Evolutionary conservation across 2,888 invertebrate species (phyloP), one percentile per base, ranked within the genome.

Genomic region (Cheilosia impressa): DNA sequence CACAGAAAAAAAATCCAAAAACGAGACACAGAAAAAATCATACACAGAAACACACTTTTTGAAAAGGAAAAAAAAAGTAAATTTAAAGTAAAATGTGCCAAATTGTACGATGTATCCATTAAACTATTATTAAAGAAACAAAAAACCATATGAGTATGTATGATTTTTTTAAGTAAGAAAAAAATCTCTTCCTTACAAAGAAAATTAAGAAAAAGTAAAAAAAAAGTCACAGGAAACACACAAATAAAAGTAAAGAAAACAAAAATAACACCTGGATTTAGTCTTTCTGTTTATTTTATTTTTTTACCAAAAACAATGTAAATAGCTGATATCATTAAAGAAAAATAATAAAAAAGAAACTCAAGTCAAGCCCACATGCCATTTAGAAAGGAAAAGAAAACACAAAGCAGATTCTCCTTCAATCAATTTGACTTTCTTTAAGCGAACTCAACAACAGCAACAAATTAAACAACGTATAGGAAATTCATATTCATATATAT

Each of bases 41-140:
- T 65, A 76, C 72, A 66, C 57, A 47, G 7, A 31, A 31, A 31
- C 83, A 85, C 63, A 84, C 81, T 66, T 87, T 87, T 79, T 82
- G 77, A 81, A 80, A 76, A 76, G 50, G 71, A 82, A 68, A 80
- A 85, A 76, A 88, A 87, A 87, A 87, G 75, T 83, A 65, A 85
- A 75, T 55, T 84, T 65, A 79, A 84, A 80, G 80, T 75, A 89
- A 90, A 90, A 91, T 91, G 91, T 91, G 91, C 91, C 91, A 91
- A 91, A 91, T 91, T 91, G 91, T 91, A 91, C 90, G 91, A 90
- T 90, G 90, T 89, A 82, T 89, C 88, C 90, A 90, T 89, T 90
- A 88, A 89, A 72, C 76, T 82, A 82, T 90, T 90, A 87, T 89
- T 88, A 85, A 89, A 73, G 31, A 66, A 55, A 66, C 78, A 47